Conservation (phyloP, 2,888 invertebrate genomes). For the Elaeidobius kamerunicus region DNA sequence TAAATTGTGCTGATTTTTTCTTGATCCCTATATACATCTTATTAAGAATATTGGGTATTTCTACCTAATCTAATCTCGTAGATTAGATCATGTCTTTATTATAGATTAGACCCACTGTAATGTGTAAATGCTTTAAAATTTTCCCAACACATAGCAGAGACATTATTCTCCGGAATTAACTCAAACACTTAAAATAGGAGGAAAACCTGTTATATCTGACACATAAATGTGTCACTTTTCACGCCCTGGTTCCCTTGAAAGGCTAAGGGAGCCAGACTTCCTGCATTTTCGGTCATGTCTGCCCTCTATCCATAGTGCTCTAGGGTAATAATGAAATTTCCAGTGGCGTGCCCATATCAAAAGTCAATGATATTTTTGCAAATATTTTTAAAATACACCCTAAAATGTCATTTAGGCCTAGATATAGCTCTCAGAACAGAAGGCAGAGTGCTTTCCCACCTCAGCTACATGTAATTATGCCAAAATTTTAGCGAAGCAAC, state of each 20-base stretch:
- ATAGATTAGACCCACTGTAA: background rate
- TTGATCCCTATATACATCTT: too few relatives aligned
- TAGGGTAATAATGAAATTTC: slow-evolving; percentile 2
- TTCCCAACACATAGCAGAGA: slow-evolving; percentile 9
- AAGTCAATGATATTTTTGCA: too few relatives aligned
- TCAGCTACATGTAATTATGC: slow-evolving; percentile 23
- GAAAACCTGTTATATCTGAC: slow-evolving; percentile 38
- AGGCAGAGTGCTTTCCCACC: slow-evolving; percentile 13
- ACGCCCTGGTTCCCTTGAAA: slow-evolving; percentile 49
- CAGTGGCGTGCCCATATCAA: slow-evolving; percentile 8
- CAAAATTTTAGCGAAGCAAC: slow-evolving; percentile 16
- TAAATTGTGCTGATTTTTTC: too few relatives aligned
- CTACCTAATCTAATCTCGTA: too few relatives aligned
- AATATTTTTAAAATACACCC: too few relatives aligned
- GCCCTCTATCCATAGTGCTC: slow-evolving; percentile 7
- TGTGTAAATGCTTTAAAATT: slow-evolving; percentile 13
- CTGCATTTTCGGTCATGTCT: slow-evolving; percentile 29
- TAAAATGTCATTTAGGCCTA: too few relatives aligned
- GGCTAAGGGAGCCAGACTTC: slow-evolving; percentile 32
- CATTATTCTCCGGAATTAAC: slow-evolving; percentile 27
- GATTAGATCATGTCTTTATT: too few relatives aligned
- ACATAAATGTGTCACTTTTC: slow-evolving; percentile 52
- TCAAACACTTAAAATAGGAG: slow-evolving; percentile 29
- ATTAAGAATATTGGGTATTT: too few relatives aligned
- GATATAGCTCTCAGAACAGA: too few relatives aligned